Evolutionary conservation across 2,888 invertebrate species (phyloP).

Genomic region (Salticus scenicus): DNA sequence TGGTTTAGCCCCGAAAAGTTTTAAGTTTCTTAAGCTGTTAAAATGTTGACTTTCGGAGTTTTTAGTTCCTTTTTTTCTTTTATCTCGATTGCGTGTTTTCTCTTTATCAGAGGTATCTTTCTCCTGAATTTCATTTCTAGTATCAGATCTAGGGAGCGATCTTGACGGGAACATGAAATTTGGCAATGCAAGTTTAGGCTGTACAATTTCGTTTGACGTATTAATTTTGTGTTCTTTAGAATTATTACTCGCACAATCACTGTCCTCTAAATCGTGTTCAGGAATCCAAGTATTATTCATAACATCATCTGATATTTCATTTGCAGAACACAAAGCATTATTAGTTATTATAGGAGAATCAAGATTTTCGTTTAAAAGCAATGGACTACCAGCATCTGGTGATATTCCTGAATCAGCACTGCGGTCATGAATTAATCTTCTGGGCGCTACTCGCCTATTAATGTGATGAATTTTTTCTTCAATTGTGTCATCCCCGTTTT

Average conservation of each 20-base stretch:
- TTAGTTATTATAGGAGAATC: conserved; percentile 15
- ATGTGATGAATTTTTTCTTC: conserved; percentile 74
- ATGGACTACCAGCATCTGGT: conserved; percentile 82
- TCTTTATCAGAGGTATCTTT: conserved; percentile 24
- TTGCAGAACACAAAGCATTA: background rate
- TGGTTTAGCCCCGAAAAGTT: conserved; percentile 47
- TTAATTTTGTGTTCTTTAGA: conserved; percentile 15
- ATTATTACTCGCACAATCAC: conserved; percentile 54
- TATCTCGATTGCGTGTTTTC: conserved; percentile 27
- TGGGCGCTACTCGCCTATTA: conserved; percentile 74
- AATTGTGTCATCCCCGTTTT: conserved; percentile 74
- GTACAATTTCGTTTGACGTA: conserved; percentile 1
- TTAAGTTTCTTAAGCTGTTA: conserved; percentile 80
- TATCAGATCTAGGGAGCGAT: conserved; percentile 48
- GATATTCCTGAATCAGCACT: conserved; percentile 90
- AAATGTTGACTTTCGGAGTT: conserved; percentile 69
- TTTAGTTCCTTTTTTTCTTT: conserved; percentile 53
- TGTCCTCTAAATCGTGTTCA: conserved; percentile 66
- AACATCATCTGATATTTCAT: conserved; percentile 73
- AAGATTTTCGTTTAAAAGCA: conserved; percentile 75
- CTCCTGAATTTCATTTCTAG: conserved; percentile 34
- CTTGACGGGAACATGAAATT: conserved; percentile 64
- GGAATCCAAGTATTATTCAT: conserved; percentile 57
- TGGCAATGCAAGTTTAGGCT: conserved; percentile 62
- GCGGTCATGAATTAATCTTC: conserved; percentile 79